Evolutionary conservation across 2,888 invertebrate genomes (phyloP).

Genomic region (Synergus gifuensis): DNA sequence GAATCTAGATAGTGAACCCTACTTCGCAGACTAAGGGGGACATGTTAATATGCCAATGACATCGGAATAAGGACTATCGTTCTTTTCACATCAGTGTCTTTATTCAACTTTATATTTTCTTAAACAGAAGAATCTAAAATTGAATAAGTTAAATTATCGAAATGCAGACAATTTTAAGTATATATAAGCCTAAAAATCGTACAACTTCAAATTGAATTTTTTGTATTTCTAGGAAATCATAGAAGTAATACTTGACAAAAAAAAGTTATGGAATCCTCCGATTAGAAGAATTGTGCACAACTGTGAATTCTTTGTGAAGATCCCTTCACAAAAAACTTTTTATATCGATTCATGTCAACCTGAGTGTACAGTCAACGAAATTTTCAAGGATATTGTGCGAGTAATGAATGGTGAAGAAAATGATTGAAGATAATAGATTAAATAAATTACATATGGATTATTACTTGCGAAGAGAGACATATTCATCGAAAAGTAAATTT

Average conservation of each 20-base stretch:
- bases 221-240: no score
- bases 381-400: background rate
- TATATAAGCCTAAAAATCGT: no score
- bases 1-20: constrained; percentile 37
- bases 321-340: constrained; percentile 1
- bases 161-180: no score
- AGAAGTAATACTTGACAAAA: no score
- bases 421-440: background rate
- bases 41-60: constrained; percentile 40
- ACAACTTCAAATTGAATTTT: no score
- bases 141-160: no score
- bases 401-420: background rate
- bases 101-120: constrained; percentile 16
- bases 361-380: background rate
- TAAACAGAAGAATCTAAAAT: background rate
- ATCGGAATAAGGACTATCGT: constrained; percentile 34
- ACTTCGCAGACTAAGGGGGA: constrained; percentile 26
- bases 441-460: background rate
- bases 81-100: constrained; percentile 35
- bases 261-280: background rate
- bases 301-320: no score
- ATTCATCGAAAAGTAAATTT: background rate
- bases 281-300: background rate
- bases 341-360: background rate
- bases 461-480: background rate